Base-by-base conservation (phyloP, 2,113 vertebrate genomes). In the Irena cyanogastra region DNA sequence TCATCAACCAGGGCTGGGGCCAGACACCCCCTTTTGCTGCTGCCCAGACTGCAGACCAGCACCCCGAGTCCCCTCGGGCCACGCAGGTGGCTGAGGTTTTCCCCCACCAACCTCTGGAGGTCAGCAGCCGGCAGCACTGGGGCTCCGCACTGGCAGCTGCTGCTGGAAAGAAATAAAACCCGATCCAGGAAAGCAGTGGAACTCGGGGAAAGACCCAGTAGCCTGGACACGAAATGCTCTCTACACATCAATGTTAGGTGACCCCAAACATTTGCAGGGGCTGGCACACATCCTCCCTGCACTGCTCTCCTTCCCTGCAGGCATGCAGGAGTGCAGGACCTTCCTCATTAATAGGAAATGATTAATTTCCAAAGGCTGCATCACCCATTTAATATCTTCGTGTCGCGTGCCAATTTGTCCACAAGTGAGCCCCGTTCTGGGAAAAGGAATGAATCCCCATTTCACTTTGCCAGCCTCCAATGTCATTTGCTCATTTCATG, bases 61-160 rank as follows among this genome's bases (percentile, higher is more conserved):
- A 16, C 9, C 13, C 44, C 0, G 2, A 41, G 44, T 20, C 14
- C 28, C 35, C 37, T 41, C 22, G 6, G 44, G 68, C 33, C 80
- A 10, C 0, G 13, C 41, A 31, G 76, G 16, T n/a, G 59, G 33
- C 37, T 1, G 11, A 86, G 71, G 68, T 92, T 88, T 96, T 74
- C 93, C 31, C 72, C 19, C 64, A 77, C 63, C 93, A 66, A 5
- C 95, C 91, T 96, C 91, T 94, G 91, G 91, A 89, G 93, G 95
- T 95, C 95, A 95, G 83, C 93, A 95, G 84, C 49, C 28, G 2
- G 75, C 93, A 93, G 86, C 37, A 3, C 44, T 70, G 80, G 72
- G 59, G 76, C 75, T 59, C 61, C 18, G 60, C 27, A 0, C 27
- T 4, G 33, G 39, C 60, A 16, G 50, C 54, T 70, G 70, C 65